A percentile compares a stretch with the other conserved stretches of the same genome.
phyloP scores from a whole-genome alignment of 2,888 invertebrate genomes.

The Apamea sordens region DNA sequence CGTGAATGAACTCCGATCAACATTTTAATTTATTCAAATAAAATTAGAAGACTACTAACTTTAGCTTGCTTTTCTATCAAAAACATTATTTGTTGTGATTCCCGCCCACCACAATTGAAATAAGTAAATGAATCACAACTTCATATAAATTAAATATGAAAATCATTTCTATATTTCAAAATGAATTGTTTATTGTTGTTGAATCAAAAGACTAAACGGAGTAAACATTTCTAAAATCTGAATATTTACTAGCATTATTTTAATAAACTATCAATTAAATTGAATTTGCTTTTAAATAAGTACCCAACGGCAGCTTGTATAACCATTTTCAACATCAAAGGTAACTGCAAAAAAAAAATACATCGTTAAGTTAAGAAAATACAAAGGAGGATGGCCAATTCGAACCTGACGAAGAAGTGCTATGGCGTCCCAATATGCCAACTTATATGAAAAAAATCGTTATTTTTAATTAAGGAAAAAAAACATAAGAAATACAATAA shows the following conservation, averaged over 20 bases:
- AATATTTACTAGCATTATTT: conserved; percentile 8
- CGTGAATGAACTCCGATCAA: neutral
- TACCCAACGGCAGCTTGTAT: too few species aligned
- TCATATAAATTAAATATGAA: conserved; percentile 7
- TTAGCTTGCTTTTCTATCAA: neutral
- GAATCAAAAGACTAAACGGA: conserved; percentile 1
- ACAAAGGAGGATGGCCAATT: too few species aligned
- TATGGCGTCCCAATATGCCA: too few species aligned
- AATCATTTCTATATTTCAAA: conserved; percentile 7
- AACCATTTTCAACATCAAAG: conserved; percentile 1
- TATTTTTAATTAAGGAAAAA: too few species aligned
- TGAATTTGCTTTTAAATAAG: neutral
- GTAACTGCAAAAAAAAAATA: neutral
- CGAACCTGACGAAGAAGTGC: too few species aligned
- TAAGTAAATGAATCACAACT: neutral
- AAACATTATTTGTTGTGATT: conserved; percentile 2
- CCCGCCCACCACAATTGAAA: neutral
- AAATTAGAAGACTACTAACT: neutral
- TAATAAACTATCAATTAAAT: conserved; percentile 1
- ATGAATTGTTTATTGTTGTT: neutral
- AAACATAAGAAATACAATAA: too few species aligned
- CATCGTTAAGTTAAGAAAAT: neutral
- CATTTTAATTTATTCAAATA: neutral
- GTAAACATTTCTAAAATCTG: neutral
- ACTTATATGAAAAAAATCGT: too few species aligned